Conservation (phyloP, 1,140 invertebrate genomes). For the Ylistrum balloti region DNA sequence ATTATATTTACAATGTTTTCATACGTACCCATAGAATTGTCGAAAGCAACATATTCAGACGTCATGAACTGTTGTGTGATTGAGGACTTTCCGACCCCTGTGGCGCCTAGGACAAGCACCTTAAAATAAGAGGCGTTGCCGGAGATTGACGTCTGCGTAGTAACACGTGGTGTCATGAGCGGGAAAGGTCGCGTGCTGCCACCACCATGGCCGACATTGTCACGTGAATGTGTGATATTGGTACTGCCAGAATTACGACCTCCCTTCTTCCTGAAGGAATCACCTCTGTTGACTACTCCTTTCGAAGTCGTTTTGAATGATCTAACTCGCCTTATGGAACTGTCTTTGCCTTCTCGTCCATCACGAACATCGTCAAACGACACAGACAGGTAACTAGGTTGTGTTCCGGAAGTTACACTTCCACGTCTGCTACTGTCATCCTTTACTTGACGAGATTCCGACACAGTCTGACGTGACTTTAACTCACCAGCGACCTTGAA, state of each 20-base stretch:
- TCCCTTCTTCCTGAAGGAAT: conserved; percentile 89
- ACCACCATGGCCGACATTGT: conserved; percentile 44
- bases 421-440: not conserved
- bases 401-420: conserved; percentile 28
- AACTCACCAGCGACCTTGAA: conserved; percentile 57
- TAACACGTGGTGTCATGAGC: not conserved
- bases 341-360: conserved; percentile 12
- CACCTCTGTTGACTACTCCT: conserved; percentile 94
- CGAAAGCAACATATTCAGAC: conserved; percentile 91
- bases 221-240: conserved; percentile 50
- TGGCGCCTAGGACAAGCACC: conserved; percentile 92
- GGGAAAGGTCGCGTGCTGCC: conserved; percentile 46
- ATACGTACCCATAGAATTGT: conserved; percentile 57
- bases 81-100: conserved; percentile 94
- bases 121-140: conserved; percentile 84
- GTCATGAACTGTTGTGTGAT: conserved; percentile 96
- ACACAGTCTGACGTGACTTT: conserved; percentile 30
- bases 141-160: conserved; percentile 53
- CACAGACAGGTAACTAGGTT: conserved; percentile 52
- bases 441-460: not conserved
- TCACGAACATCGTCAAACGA: conserved; percentile 57
- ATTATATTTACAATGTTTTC: no score
- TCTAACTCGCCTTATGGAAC: conserved; percentile 85
- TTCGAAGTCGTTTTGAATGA: conserved; percentile 95
- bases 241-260: conserved; percentile 56